Conservation (phyloP, 2,888 invertebrate species). For the Amiota communis region DNA sequence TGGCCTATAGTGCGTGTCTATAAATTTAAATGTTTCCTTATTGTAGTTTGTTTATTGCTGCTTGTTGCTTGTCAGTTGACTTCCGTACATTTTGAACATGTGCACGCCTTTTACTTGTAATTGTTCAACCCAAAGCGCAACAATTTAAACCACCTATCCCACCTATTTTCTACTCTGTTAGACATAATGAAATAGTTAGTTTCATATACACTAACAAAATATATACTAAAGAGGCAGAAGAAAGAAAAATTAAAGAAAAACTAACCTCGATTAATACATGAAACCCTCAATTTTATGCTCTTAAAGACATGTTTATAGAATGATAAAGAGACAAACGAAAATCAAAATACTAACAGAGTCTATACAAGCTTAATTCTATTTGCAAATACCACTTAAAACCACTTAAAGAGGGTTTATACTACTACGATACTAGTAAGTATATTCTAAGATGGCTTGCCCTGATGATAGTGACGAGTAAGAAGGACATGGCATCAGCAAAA, state of each 20-base stretch:
- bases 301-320: not conserved
- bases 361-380: slow-evolving; percentile 5
- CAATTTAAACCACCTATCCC: no score
- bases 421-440: not conserved
- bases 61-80: slow-evolving; percentile 11
- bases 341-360: slow-evolving; percentile 16
- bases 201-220: not conserved
- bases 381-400: slow-evolving; percentile 20
- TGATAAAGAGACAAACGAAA: not conserved
- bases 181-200: not conserved
- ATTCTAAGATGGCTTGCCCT: not conserved
- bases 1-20: not conserved
- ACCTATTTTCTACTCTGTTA: no score
- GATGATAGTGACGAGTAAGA: not conserved
- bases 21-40: not conserved
- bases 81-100: slow-evolving; percentile 12
- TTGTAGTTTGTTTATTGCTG: not conserved
- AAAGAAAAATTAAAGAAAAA: not conserved
- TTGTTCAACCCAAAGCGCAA: no score
- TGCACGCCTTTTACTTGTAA: not conserved
- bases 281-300: not conserved
- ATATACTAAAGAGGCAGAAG: not conserved
- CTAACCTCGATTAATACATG: not conserved
- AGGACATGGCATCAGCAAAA: not conserved
- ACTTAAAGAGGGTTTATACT: slow-evolving; percentile 12